phyloP scores from a whole-genome alignment of 1,140 invertebrate species.

The Macrobrachium rosenbergii region DNA sequence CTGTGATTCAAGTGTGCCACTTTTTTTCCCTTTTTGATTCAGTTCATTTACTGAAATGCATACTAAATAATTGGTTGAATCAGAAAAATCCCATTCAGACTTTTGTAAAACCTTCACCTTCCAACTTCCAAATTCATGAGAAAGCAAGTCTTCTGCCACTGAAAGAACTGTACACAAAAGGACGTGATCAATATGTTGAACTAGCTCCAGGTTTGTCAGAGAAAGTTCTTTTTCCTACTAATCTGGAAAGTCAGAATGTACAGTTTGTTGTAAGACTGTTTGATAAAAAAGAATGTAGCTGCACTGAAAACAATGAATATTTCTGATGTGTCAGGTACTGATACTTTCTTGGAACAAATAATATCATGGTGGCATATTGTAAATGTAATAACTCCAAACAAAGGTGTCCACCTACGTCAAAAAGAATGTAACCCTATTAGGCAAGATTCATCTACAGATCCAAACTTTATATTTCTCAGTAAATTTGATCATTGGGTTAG shows the following conservation, averaged over 20 bases:
- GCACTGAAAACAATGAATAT: too few species aligned
- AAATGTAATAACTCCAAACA: neutral
- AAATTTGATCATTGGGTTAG: neutral
- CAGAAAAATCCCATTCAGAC: conserved; percentile 17
- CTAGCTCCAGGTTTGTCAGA: conserved; percentile 10
- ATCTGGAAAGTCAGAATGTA: conserved; percentile 22
- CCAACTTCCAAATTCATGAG: neutral
- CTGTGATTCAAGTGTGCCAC: conserved; percentile 21
- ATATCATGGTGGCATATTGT: too few species aligned
- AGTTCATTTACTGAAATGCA: too few species aligned
- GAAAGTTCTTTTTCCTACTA: conserved; percentile 20
- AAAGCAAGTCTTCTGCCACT: neutral
- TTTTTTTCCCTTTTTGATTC: neutral
- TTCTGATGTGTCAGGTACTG: too few species aligned
- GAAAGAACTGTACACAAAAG: conserved; percentile 15
- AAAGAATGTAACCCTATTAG: conserved; percentile 13
- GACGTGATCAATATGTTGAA: conserved; percentile 19
- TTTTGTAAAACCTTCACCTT: conserved; percentile 14
- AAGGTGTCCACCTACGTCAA: neutral
- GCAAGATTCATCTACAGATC: conserved; percentile 31
- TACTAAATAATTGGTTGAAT: too few species aligned
- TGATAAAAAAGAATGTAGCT: too few species aligned
- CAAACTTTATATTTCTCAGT: conserved; percentile 12
- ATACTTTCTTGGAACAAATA: too few species aligned
- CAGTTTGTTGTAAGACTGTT: neutral